Base-by-base conservation (phyloP, 2,113 vertebrate genomes). In the Charadrius vociferus region DNA sequence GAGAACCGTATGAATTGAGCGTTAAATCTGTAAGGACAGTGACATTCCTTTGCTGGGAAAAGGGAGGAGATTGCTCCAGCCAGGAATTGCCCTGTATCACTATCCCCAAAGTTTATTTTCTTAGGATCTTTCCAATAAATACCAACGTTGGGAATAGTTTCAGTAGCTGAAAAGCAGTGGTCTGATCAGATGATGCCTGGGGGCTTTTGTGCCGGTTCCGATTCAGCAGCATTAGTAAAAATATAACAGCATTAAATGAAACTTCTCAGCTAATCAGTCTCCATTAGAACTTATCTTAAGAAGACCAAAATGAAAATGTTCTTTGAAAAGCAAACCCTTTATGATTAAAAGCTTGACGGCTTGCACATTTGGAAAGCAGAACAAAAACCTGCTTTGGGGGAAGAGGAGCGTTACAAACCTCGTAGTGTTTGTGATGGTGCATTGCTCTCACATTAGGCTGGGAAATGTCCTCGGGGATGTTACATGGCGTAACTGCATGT, bases 201-300 rank as follows among this genome's bases (percentile, higher is more conserved):
- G 81, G 80, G 27, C 22, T 78, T 94, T 61, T 58, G 41, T 47
- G 52, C 59, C 6, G 2, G 2, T 23, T 82, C 81, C 89, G 88
- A 90, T 83, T 86, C 95, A 94, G 89, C 91, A 58, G 72, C 72
- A 41, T 79, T 88, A 88, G 68, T 83, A 50, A 63, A 85, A 96
- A 71, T 56, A 1, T 3, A 55, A 4, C 52, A 11, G 55, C 49
- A 9, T 61, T 58, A 79, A 95, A 75, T 62, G 20, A 91, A 86
- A 59, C 52, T 77, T 53, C 83, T 73, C 7, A 9, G 90, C 88
- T 96, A 62, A 93, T 93, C 65, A 58, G 71, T 79, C 90, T 93
- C 81, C 61, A 23, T 94, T 88, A 61, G 80, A 27, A 36, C 36
- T 63, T 52, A 34, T 4, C 59, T n/a, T 45, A 30, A 56, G 70